phyloP scores from a whole-genome alignment of 2,113 vertebrate species.

The Eolophus roseicapilla region DNA sequence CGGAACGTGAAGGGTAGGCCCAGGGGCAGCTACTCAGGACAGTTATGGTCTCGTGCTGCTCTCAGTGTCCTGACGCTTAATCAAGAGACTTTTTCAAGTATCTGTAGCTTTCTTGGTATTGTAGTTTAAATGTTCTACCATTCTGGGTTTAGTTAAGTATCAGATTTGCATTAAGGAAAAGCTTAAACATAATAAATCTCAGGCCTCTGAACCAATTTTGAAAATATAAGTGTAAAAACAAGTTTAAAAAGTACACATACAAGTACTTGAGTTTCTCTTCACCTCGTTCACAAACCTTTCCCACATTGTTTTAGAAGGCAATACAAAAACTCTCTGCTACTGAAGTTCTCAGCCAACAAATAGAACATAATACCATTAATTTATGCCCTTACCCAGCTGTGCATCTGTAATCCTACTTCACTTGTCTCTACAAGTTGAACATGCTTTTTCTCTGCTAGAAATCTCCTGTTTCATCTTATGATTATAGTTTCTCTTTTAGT shows the following conservation, averaged over 20 bases:
- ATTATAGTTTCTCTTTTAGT: not conserved
- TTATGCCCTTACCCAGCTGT: not conserved
- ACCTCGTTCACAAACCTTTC: not conserved
- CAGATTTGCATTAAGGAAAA: not conserved
- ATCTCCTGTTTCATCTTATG: not conserved
- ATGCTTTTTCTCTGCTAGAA: not conserved
- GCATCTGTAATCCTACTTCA: not conserved
- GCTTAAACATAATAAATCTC: not conserved
- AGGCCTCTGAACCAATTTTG: not conserved
- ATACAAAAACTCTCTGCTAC: not conserved
- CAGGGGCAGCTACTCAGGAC: not conserved
- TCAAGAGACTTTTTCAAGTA: not conserved
- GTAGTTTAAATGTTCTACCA: not conserved
- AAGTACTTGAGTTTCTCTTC: not conserved
- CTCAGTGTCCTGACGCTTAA: not conserved
- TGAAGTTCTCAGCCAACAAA: not conserved
- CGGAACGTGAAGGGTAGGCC: not conserved
- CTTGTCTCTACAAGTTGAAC: not conserved
- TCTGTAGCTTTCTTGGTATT: not conserved
- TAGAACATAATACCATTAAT: not conserved
- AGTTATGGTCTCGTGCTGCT: not conserved
- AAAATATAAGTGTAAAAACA: not conserved
- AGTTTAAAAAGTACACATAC: not conserved
- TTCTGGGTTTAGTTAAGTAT: not conserved
- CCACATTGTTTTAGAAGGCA: not conserved